Evolutionary conservation across 2,888 invertebrate species (phyloP), one percentile per base, ranked within the genome.

Genomic region (Ophion costatus): DNA sequence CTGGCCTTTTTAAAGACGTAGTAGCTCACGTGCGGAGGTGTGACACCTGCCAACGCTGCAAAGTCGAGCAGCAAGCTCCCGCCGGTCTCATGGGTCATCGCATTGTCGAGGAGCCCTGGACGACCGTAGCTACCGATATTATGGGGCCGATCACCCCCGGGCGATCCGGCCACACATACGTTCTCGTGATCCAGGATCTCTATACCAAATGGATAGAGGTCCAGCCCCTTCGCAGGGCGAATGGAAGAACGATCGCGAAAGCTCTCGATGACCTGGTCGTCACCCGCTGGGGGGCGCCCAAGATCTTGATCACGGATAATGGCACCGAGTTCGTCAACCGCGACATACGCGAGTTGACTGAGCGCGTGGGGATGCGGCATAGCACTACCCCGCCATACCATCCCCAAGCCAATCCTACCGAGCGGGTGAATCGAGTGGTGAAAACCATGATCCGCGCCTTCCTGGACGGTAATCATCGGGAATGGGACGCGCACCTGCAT

Each of bases 131-230:
- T 1, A 77, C 86, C 0, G 87, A 87, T n/a, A 57, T 82, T 0
- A 83, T 83, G 81, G 86, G 87, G 17, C 88, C 87, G 1, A 59
- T 86, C 9, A 87, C 89, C 0, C 76, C 63, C 4, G 84, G 87
- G 73, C 67, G 64, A 11, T 9, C 42, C 2, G 57, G 59, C 29
- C 20, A 33, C 22, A 17, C 63, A 1, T 81, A 76, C 20, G 38
- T 81, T 3, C 22, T 81, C 6, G 88, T 89, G 0, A 78, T 89
- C 6, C 74, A 83, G 20, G 88, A 90, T 59, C 71, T 88, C 2
- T 88, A 88, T 42, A 51, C 69, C 1, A 69, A 69, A 24, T 69
- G 51, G 51, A 85, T 87, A 0, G 86, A 89, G 20, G 24, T 86
- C 3, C 38, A 75, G 20, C 81, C 88, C 1, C 29, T 89, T 0